Percentiles rank a stretch among this genome's conserved stretches.
These are phyloP conservation scores for Nibea coibor DNA, from an alignment of 2,113 vertebrate species.

Conservation along the genomic window DNA sequence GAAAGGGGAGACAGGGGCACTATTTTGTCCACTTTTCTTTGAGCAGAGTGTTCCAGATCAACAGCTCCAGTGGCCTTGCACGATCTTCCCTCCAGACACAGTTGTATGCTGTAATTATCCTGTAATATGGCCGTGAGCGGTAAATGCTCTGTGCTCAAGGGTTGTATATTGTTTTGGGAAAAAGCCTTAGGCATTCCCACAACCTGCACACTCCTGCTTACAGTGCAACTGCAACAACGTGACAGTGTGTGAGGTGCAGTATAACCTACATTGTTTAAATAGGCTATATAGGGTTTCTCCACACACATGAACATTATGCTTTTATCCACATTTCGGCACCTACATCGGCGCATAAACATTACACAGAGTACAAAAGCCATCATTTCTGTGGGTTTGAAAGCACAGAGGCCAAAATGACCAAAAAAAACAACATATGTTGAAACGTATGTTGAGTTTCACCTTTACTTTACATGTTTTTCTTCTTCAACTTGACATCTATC, in stretches of 20 bases:
- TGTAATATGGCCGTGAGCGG: conserved; percentile 63
- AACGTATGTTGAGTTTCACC: neutral
- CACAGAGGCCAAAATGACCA: neutral
- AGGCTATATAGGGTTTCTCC: neutral
- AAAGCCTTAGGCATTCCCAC: conserved; percentile 38
- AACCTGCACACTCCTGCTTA: conserved; percentile 16
- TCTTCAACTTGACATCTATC: neutral
- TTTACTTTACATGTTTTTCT: neutral
- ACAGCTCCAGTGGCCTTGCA: conserved; percentile 63
- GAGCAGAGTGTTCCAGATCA: conserved; percentile 73
- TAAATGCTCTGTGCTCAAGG: conserved; percentile 34
- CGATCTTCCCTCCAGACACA: conserved; percentile 49
- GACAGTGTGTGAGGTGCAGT: neutral
- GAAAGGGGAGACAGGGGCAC: conserved; percentile 15
- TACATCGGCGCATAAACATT: neutral
- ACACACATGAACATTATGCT: neutral
- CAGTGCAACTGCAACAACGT: neutral
- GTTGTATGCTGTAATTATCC: conserved; percentile 73
- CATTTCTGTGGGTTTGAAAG: neutral
- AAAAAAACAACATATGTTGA: neutral
- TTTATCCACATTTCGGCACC: neutral
- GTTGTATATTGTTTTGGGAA: conserved; percentile 39
- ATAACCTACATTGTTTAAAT: neutral
- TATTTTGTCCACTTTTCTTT: conserved; percentile 68
- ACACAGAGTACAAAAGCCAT: neutral